Evolutionary conservation across 2,113 vertebrate species (phyloP).

Genomic region (Piaya cayana): DNA sequence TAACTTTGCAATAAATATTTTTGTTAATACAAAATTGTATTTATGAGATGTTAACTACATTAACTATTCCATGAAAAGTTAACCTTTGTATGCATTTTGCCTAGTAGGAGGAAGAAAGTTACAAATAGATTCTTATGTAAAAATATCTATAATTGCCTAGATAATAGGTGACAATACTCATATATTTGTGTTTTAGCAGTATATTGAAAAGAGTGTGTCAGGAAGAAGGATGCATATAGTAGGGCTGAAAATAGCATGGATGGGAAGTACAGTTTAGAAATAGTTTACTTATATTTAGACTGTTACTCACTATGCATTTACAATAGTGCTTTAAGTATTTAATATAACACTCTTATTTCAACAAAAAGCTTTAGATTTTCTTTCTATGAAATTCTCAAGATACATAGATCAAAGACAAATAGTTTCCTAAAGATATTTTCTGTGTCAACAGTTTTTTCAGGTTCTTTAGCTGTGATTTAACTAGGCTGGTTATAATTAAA

Average conservation of each 20-base stretch:
- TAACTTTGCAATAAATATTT: background rate
- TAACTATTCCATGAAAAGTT: background rate
- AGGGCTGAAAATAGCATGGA: background rate
- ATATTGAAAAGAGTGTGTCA: background rate
- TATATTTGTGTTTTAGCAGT: background rate
- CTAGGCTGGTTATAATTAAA: background rate
- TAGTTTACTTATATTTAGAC: background rate
- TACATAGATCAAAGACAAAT: background rate
- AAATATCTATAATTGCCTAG: background rate
- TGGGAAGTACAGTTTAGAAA: slow-evolving; percentile 2
- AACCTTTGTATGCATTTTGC: background rate
- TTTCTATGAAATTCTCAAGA: background rate
- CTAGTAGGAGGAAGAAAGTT: background rate
- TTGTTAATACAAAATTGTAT: background rate
- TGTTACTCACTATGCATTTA: background rate
- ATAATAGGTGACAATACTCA: background rate
- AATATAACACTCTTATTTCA: background rate
- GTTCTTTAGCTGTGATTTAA: background rate
- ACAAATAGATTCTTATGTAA: background rate
- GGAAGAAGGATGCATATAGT: background rate
- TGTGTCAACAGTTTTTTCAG: background rate
- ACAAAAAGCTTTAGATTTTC: background rate
- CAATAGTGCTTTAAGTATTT: background rate
- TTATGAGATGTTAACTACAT: background rate
- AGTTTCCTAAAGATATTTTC: background rate